Evolutionary conservation across 1,140 invertebrate species (phyloP).

Genomic region (Drosophila insularis): DNA sequence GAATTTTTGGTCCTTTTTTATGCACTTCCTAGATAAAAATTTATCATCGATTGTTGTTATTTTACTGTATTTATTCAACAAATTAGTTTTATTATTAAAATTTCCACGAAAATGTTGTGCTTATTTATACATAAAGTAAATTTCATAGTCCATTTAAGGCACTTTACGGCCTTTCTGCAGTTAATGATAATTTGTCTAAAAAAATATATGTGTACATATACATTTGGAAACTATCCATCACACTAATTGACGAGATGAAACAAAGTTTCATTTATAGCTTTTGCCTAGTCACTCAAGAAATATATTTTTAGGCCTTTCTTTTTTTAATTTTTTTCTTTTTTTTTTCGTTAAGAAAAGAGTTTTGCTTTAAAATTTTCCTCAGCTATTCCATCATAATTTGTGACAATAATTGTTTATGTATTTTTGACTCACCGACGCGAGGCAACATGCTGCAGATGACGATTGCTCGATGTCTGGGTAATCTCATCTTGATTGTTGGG

Average conservation of each 20-base stretch:
- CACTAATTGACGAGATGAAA: constrained; percentile 5
- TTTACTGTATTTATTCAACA: neutral
- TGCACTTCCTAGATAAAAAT: too few relatives aligned
- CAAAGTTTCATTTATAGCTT: constrained; percentile 19
- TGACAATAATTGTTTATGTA: constrained; percentile 10
- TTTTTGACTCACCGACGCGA: constrained; percentile 50
- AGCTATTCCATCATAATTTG: constrained; percentile 10
- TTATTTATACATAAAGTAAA: neutral
- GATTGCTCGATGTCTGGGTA: constrained; percentile 27
- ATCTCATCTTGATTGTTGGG: constrained; percentile 41
- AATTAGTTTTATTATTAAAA: neutral
- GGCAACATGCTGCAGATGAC: constrained; percentile 44
- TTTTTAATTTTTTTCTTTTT: constrained; percentile 13
- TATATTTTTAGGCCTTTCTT: constrained; percentile 3
- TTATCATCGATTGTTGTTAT: neutral
- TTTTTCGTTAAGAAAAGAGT: neutral
- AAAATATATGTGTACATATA: too few relatives aligned
- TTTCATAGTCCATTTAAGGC: neutral
- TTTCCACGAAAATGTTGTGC: neutral
- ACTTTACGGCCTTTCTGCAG: too few relatives aligned
- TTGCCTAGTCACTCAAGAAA: constrained; percentile 12
- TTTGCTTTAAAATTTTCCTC: neutral
- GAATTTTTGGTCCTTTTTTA: too few relatives aligned
- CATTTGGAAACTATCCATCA: neutral
- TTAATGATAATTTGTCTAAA: neutral